These are phyloP conservation scores for Ischnura elegans DNA, from an alignment of 2,888 invertebrate species.

Conservation along the genomic window DNA sequence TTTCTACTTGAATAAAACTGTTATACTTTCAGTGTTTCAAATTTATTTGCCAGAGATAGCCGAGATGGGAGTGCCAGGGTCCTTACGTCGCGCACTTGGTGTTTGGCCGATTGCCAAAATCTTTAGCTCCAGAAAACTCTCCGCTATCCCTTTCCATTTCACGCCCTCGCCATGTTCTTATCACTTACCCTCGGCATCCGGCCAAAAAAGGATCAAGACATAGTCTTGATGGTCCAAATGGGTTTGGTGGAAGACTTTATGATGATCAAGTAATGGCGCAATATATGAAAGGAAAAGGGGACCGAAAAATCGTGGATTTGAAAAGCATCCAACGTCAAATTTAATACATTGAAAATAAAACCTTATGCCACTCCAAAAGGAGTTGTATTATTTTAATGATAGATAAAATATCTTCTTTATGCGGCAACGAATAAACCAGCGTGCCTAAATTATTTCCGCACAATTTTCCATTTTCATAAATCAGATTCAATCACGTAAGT, in stretches of 20 bases:
- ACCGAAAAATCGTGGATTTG: neutral
- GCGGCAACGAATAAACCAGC: too few species aligned
- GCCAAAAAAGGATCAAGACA: neutral
- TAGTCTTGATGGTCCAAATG: neutral
- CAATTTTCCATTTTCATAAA: too few species aligned
- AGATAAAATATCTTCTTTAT: too few species aligned
- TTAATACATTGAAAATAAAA: too few species aligned
- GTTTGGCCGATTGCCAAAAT: neutral
- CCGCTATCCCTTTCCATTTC: neutral
- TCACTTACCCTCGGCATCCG: neutral
- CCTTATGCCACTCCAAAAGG: too few species aligned
- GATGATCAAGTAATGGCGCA: neutral
- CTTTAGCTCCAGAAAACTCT: neutral
- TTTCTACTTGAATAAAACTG: neutral
- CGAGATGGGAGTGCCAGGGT: neutral
- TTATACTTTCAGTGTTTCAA: neutral
- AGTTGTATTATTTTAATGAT: too few species aligned
- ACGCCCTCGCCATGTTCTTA: neutral
- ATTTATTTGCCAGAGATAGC: neutral
- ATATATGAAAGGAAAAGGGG: neutral
- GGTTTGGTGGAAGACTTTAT: neutral
- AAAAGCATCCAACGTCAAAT: too few species aligned
- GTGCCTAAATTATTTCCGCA: too few species aligned
- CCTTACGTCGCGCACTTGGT: neutral
- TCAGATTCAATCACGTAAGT: too few species aligned